These are phyloP conservation scores for Stegastes partitus DNA, from an alignment of 2,113 vertebrate genomes.

Conservation along the genomic window DNA sequence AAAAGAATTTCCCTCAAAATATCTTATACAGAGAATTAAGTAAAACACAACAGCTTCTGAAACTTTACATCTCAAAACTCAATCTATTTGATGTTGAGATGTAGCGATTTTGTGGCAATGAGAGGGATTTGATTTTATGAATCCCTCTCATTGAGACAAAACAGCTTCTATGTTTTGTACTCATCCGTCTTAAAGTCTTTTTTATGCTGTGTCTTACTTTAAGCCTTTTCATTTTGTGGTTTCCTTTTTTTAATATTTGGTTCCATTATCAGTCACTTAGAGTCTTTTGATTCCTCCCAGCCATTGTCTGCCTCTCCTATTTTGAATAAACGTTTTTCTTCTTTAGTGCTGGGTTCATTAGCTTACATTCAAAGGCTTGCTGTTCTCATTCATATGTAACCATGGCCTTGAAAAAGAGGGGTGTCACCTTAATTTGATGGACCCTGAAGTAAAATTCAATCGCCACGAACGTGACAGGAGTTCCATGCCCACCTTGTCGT, in stretches of 20 bases:
- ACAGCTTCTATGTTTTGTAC: slow-evolving; percentile 12
- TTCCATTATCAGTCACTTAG: slow-evolving; percentile 40
- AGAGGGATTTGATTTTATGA: background rate
- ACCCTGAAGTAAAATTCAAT: slow-evolving; percentile 15
- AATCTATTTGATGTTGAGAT: background rate
- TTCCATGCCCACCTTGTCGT: slow-evolving; percentile 84
- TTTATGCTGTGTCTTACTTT: slow-evolving; percentile 21
- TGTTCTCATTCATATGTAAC: slow-evolving; percentile 44
- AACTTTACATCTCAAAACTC: slow-evolving; percentile 14
- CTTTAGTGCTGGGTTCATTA: slow-evolving; percentile 45
- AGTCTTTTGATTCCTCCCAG: slow-evolving; percentile 43
- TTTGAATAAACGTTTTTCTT: slow-evolving; percentile 46
- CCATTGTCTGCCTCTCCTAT: slow-evolving; percentile 37
- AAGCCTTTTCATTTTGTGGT: slow-evolving; percentile 29
- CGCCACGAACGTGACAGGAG: slow-evolving; percentile 16
- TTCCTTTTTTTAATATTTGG: slow-evolving; percentile 25
- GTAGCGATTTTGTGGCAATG: too few relatives aligned
- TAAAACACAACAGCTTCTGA: background rate
- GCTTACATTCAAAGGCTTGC: slow-evolving; percentile 47
- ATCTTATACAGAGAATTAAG: background rate
- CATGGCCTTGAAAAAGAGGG: slow-evolving; percentile 20
- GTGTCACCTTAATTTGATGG: slow-evolving; percentile 35
- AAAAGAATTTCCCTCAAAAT: background rate
- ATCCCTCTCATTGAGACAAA: background rate
- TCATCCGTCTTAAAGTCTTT: slow-evolving; percentile 3